phyloP scores from a whole-genome alignment of 2,888 invertebrate species.

The Sabatieria punctata region DNA sequence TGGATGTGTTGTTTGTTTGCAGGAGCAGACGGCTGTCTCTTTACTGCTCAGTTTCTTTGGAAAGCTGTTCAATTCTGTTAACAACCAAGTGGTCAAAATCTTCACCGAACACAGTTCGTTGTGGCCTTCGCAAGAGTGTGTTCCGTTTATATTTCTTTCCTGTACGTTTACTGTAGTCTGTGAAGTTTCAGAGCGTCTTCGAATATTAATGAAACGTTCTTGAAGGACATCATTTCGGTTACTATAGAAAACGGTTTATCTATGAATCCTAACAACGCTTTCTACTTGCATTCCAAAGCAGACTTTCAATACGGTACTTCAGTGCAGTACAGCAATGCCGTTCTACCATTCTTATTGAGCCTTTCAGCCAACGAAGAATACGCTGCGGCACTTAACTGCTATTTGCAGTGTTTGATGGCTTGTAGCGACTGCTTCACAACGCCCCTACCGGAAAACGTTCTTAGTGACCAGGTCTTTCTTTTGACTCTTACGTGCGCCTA shows the following conservation, averaged over 20 bases:
- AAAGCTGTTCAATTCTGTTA: neutral
- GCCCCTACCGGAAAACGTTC: neutral
- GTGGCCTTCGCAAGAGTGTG: neutral
- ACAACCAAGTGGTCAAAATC: neutral
- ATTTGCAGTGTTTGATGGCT: neutral
- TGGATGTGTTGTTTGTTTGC: too few relatives aligned
- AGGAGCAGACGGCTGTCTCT: neutral
- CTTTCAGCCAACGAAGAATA: neutral
- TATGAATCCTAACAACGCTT: slow-evolving; percentile 1
- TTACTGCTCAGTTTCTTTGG: neutral
- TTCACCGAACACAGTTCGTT: neutral
- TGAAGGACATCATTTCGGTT: neutral
- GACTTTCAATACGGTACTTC: too few relatives aligned
- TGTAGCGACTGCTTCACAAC: neutral
- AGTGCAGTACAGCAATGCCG: too few relatives aligned
- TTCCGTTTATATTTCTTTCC: too few relatives aligned
- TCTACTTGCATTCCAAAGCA: neutral
- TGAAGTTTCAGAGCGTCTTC: too few relatives aligned
- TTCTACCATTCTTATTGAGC: neutral
- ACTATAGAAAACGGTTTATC: neutral
- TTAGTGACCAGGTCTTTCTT: neutral
- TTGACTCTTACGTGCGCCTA: too few relatives aligned
- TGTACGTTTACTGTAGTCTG: too few relatives aligned
- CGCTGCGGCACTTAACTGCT: neutral
- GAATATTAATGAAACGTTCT: neutral